phyloP scores from a whole-genome alignment of 2,888 invertebrate genomes.

The Icerya purchasi region DNA sequence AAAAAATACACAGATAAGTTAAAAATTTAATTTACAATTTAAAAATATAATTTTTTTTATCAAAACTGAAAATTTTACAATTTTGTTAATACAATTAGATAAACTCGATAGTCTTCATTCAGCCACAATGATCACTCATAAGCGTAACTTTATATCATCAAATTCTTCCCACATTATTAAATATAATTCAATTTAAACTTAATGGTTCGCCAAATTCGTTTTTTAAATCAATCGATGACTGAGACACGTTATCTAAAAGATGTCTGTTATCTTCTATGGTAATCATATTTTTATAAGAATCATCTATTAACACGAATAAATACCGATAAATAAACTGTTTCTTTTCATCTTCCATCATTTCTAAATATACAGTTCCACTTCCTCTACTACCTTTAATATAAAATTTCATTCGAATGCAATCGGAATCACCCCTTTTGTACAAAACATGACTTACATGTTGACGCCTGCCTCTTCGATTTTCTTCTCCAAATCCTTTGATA shows the following conservation, averaged over 20 bases:
- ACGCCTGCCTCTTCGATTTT: slow-evolving; percentile 56
- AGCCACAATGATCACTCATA: too few species aligned
- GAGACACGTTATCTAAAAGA: not conserved
- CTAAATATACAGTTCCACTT: slow-evolving; percentile 65
- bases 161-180: too few species aligned
- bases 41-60: too few species aligned
- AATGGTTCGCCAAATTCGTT: not conserved
- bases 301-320: slow-evolving; percentile 52
- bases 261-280: slow-evolving; percentile 48
- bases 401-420: slow-evolving; percentile 73
- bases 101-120: too few species aligned
- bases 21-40: too few species aligned
- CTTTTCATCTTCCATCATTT: slow-evolving; percentile 32
- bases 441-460: slow-evolving; percentile 60
- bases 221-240: not conserved
- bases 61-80: too few species aligned
- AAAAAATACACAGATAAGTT: too few species aligned
- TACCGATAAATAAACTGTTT: slow-evolving; percentile 64
- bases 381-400: slow-evolving; percentile 64
- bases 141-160: too few species aligned
- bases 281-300: slow-evolving; percentile 49
- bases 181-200: too few species aligned
- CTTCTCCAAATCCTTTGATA: slow-evolving; percentile 74
- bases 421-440: slow-evolving; percentile 50
- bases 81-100: too few species aligned